phyloP scores from a whole-genome alignment of 2,113 vertebrate species.

The Clarias magur region DNA sequence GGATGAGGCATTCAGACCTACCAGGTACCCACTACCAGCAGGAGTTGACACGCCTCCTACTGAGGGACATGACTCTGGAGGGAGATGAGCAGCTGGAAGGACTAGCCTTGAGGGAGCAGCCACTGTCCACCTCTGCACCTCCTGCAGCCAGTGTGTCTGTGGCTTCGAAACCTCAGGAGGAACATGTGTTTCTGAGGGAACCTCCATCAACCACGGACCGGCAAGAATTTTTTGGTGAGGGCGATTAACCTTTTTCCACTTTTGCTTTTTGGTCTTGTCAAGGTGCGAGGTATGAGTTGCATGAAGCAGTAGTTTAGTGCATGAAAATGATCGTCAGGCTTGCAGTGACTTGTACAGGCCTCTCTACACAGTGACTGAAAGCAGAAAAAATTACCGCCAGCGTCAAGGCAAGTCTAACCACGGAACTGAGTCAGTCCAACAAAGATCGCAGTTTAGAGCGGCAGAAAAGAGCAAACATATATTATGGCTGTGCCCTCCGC shows the following conservation, averaged over 20 bases:
- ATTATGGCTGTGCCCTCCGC: conserved; percentile 44
- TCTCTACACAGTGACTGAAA: conserved; percentile 47
- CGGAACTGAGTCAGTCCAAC: conserved; percentile 51
- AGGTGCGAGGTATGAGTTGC: conserved; percentile 52
- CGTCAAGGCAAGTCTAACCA: conserved; percentile 47
- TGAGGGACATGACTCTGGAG: conserved; percentile 69
- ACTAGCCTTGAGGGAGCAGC: conserved; percentile 70
- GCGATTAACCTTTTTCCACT: conserved; percentile 8
- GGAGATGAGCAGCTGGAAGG: conserved; percentile 67
- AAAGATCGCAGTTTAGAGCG: conserved; percentile 44
- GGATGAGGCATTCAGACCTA: conserved; percentile 73
- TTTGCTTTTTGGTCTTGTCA: conserved; percentile 5
- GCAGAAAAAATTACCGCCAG: conserved; percentile 38
- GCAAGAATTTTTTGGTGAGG: conserved; percentile 86
- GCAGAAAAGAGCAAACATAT: conserved; percentile 44
- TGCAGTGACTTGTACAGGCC: conserved; percentile 65
- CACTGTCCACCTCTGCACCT: conserved; percentile 55
- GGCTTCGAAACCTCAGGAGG: conserved; percentile 65
- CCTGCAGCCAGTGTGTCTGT: conserved; percentile 56
- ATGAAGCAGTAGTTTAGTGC: conserved; percentile 61
- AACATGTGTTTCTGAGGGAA: conserved; percentile 60
- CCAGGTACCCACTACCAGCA: conserved; percentile 78
- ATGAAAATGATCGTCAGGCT: conserved; percentile 59
- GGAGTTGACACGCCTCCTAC: conserved; percentile 75
- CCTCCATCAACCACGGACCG: conserved; percentile 63